Percentiles rank a stretch among this genome's conserved stretches.
These are phyloP conservation scores for Petrolisthes cinctipes DNA, from an alignment of 2,888 invertebrate species.

Conservation along the genomic window DNA sequence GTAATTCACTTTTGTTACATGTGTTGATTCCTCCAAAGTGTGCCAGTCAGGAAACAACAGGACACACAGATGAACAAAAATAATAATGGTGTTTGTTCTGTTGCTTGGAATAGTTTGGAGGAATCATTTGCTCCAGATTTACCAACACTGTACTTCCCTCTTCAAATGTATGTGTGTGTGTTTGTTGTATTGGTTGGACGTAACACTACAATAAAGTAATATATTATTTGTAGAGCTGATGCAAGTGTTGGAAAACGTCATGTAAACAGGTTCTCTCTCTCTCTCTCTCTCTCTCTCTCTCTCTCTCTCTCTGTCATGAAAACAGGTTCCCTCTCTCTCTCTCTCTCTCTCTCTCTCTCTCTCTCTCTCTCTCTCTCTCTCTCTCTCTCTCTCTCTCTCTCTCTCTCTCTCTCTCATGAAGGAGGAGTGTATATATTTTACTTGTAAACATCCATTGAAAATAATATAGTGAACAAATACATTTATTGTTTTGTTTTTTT, in stretches of 20 bases:
- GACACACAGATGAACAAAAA: no score
- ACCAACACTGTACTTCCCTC: no score
- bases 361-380: neutral
- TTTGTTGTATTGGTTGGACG: neutral
- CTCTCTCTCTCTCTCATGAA: slow-evolving; percentile 26
- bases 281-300: no score
- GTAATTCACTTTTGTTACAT: neutral
- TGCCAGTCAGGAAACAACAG: no score
- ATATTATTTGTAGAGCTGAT: neutral
- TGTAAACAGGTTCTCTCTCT: neutral
- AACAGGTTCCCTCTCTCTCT: neutral
- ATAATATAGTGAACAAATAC: no score
- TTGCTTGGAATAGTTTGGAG: no score
- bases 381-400: neutral
- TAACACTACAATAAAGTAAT: neutral
- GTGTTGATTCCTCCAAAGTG: no score
- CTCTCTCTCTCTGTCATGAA: neutral
- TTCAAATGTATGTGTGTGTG: no score
- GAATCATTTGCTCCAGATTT: no score
- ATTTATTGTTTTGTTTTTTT: no score
- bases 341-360: neutral
- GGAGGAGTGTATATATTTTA: neutral
- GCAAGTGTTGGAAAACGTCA: neutral
- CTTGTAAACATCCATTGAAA: no score
- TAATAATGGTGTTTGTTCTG: no score